phyloP scores from a whole-genome alignment of 1,140 invertebrate genomes.

The Nylanderia fulva region DNA sequence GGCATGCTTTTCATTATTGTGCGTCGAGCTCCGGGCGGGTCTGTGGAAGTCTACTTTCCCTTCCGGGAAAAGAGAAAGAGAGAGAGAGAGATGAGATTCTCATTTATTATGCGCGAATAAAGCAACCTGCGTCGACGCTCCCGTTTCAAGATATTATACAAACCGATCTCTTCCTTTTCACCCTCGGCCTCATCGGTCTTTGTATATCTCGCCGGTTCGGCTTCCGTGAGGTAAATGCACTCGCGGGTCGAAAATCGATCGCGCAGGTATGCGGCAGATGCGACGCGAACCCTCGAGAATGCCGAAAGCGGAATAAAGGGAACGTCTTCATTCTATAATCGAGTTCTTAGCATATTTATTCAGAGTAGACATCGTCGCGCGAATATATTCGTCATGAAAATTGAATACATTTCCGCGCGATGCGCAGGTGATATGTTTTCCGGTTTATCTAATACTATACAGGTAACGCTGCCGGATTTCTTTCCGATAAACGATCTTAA shows the following conservation, averaged over 20 bases:
- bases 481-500: conserved; percentile 10
- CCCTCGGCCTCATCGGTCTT: conserved; percentile 54
- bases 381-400: conserved; percentile 49
- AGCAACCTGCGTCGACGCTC: conserved; percentile 51
- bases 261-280: conserved; percentile 72
- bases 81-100: conserved; percentile 17
- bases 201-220: not conserved
- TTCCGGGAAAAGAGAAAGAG: not conserved
- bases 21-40: conserved; percentile 23
- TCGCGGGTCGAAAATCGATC: conserved; percentile 66
- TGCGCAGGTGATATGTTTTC: conserved; percentile 59
- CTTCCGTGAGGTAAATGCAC: conserved; percentile 37
- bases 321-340: conserved; percentile 65
- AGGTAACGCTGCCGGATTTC: conserved; percentile 11
- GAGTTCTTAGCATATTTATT: conserved; percentile 55
- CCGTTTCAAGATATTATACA: conserved; percentile 57
- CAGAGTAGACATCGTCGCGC: not conserved
- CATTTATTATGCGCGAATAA: conserved; percentile 47
- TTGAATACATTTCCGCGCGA: conserved; percentile 27
- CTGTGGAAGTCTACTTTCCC: conserved; percentile 34
- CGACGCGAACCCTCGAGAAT: conserved; percentile 48
- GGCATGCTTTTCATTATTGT: conserved; percentile 53
- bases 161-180: conserved; percentile 59
- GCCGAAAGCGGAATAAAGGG: conserved; percentile 56
- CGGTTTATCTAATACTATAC: conserved; percentile 14